Percentiles rank a stretch among this genome's conserved stretches.
phyloP scores from a whole-genome alignment of 1,140 invertebrate genomes.

The Drosophila prosaltans region DNA sequence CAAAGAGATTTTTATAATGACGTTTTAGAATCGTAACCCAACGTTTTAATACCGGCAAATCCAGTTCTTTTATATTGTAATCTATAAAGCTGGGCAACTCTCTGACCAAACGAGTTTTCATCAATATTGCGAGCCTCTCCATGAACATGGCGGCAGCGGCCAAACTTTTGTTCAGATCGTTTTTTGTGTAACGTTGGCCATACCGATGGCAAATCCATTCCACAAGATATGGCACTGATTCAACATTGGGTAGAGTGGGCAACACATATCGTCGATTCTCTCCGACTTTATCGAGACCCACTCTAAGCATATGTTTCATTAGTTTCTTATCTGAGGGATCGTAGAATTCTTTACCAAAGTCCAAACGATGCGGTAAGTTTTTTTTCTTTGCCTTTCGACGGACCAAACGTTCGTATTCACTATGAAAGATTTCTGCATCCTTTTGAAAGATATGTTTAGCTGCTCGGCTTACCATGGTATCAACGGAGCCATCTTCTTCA shows the following conservation, averaged over 20 bases:
- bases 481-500: conserved; percentile 7
- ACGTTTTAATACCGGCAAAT: background rate
- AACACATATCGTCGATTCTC: conserved; percentile 53
- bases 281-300: conserved; percentile 44
- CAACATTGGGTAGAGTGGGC: conserved; percentile 61
- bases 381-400: background rate
- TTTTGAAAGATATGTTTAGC: conserved; percentile 28
- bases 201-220: conserved; percentile 67
- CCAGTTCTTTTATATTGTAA: background rate
- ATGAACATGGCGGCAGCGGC: background rate
- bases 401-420: conserved; percentile 17
- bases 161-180: conserved; percentile 20
- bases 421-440: conserved; percentile 28
- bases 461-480: conserved; percentile 33
- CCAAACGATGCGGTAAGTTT: background rate
- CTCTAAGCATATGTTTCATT: conserved; percentile 51
- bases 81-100: too few relatives aligned
- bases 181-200: conserved; percentile 48
- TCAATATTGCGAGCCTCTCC: background rate
- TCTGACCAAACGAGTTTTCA: conserved; percentile 2
- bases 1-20: conserved; percentile 25
- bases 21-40: background rate
- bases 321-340: conserved; percentile 40
- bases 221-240: conserved; percentile 51
- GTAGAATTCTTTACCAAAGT: conserved; percentile 40